phyloP scores from a whole-genome alignment of 2,797 vertebrate species.

The Lacerta agilis region DNA sequence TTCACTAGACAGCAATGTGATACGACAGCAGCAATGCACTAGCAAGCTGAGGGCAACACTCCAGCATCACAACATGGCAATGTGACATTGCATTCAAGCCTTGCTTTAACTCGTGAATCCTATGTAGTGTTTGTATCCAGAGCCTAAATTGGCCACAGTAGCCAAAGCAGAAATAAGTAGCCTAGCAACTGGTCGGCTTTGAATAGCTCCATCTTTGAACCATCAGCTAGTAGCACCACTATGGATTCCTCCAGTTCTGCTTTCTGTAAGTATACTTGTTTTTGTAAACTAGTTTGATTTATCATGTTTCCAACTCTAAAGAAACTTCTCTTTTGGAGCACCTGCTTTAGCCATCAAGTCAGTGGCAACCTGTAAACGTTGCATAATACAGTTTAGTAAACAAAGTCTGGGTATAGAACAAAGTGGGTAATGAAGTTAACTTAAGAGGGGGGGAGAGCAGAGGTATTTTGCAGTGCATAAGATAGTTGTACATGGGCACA shows the following conservation, averaged over 20 bases:
- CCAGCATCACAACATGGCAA: conserved; percentile 1
- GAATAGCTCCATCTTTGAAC: neutral
- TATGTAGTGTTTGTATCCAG: neutral
- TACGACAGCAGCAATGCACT: neutral
- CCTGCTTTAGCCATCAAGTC: neutral
- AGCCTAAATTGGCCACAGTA: neutral
- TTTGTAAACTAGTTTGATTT: conserved; percentile 24
- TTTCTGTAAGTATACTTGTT: neutral
- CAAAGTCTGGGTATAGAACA: neutral
- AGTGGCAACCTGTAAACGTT: neutral
- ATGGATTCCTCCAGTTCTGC: neutral
- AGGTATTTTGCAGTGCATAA: neutral
- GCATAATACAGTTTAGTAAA: neutral
- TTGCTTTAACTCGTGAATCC: neutral
- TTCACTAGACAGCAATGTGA: neutral
- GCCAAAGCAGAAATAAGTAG: neutral
- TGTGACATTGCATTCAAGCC: neutral
- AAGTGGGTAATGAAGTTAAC: neutral
- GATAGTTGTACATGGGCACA: neutral
- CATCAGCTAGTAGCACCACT: neutral
- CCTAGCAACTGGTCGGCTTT: neutral
- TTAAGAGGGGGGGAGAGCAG: neutral
- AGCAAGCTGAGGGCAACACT: conserved; percentile 12
- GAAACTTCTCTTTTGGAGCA: neutral
- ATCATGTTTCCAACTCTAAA: neutral